Base-by-base conservation (phyloP, 2,888 invertebrate species). In the Andricus curvator region DNA sequence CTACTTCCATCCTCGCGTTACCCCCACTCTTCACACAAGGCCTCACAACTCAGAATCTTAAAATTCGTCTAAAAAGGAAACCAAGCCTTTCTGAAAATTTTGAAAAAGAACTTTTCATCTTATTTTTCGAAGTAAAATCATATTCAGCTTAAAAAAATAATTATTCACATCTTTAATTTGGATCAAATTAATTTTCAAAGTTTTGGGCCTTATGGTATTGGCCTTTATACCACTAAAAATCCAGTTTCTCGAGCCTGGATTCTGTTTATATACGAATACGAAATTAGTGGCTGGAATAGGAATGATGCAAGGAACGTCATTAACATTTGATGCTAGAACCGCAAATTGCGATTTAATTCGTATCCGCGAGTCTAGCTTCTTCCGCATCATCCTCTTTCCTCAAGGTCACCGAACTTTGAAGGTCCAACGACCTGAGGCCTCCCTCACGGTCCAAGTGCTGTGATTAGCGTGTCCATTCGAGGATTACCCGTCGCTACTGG, bases 351-450 rank as follows among this genome's bases (percentile, higher is more conserved):
- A 56, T 74, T 74, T 74, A 74, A 74, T 74, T 74, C 20, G 20
- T 51, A 29, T 48, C 48, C 29, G 48, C 48, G 44, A 22, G 25
- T 68, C 70, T 25, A 25, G 33, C 29, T 25, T 51, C 51, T 74
- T 74, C 70, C 70, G 62, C 62, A 25, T 51, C 56, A 51, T 74
- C 70, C 17, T 74, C 33, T 74, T 74, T 56, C 29, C 70, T 74
- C 70, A 74, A 74, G 70, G 70, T 74, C 70, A 74, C 70, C 70
- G 70, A 74, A 74, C 70, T 74, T 74, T 74, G 70, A 74, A 74
- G 51, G 70, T 74, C 70, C 70, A 74, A 74, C 70, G 70, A 74
- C 48, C 70, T 74, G 29, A 56, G 33, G 29, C 70, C 51, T 74
- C 33, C 70, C 70, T 56, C 51, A 56, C 70, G 56, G 29, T 51